Conservation (phyloP, 2,797 vertebrate genomes). For the Furcifer pardalis region DNA sequence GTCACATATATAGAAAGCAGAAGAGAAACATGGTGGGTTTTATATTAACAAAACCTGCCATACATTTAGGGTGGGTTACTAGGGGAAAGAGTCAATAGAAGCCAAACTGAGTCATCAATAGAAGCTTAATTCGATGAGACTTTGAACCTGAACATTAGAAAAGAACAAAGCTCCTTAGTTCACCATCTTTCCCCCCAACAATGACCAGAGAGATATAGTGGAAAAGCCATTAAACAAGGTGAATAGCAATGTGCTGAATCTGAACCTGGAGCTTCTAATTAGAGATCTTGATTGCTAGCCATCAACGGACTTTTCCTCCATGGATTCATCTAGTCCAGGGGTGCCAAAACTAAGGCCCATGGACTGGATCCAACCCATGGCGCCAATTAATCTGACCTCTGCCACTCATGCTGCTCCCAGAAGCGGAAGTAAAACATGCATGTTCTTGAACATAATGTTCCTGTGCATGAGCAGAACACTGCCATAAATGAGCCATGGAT, state of each 20-base stretch:
- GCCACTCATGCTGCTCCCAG: too few relatives aligned
- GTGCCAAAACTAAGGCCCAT: too few relatives aligned
- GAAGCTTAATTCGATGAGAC: neutral
- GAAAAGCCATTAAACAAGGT: slow-evolving; percentile 11
- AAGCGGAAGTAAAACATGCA: too few relatives aligned
- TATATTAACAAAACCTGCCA: neutral
- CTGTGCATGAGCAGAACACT: too few relatives aligned
- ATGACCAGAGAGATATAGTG: neutral
- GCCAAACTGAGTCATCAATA: neutral
- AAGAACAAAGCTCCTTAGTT: neutral
- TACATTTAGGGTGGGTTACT: neutral
- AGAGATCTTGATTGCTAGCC: too few relatives aligned
- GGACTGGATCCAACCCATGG: too few relatives aligned
- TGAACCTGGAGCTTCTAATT: too few relatives aligned
- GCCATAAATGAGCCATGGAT: too few relatives aligned
- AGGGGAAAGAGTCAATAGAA: neutral
- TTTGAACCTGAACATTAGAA: neutral
- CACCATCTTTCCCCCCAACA: neutral
- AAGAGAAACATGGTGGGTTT: neutral
- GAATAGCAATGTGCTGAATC: neutral
- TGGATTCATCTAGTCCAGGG: too few relatives aligned
- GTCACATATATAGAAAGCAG: neutral
- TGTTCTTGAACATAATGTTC: too few relatives aligned
- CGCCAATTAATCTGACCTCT: too few relatives aligned
- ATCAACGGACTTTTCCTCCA: too few relatives aligned